Base-by-base conservation (phyloP, 2,113 vertebrate species). In the Gymnobelideus leadbeateri region DNA sequence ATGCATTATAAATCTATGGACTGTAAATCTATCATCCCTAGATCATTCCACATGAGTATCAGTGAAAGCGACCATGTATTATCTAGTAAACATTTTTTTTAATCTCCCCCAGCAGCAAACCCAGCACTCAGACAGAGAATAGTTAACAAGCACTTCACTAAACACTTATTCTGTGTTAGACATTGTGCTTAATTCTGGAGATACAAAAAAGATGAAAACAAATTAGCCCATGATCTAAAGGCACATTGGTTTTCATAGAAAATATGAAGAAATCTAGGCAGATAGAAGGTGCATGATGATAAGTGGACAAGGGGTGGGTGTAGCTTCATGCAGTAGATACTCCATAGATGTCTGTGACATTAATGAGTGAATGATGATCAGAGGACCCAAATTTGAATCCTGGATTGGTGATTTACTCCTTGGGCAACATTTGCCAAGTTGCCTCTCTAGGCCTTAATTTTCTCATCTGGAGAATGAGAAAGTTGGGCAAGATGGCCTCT, bases 31-130 rank as follows among this genome's bases (percentile, higher is more conserved):
- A 84, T 84, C 68, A 84, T 84, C 68, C n/a, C n/a, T 23, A 84
- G 68, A 84, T 84, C 68, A 84, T 84, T 84, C 68, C 68, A 84
- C 68, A 84, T 84, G 68, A 84, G 68, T 84, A 43, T 84, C 68
- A 43, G n/a, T 84, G 68, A 19, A 84, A 84, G n/a, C 7, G 19
- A 43, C 19, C 68, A 84, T 84, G 68, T 84, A 84, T 43, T 84
- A 84, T 84, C 68, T 43, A n/a, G 68, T 84, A 43, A 84, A 84
- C 37, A 84, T 84, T 84, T 77, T 43, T 43, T 84, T 43, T 84
- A 43, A 84, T 84, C 68, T 84, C n/a, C n/a, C 55, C 68, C n/a
- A 43, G 68, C 68, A 84, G 7, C n/a, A 23, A 43, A 19, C n/a
- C 37, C 19, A 23, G 68, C 19, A 43, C 16, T 84, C n/a, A 84